These are phyloP conservation scores for Smutsia temminckii DNA, from an alignment of 2,797 vertebrate species.

Conservation along the genomic window DNA sequence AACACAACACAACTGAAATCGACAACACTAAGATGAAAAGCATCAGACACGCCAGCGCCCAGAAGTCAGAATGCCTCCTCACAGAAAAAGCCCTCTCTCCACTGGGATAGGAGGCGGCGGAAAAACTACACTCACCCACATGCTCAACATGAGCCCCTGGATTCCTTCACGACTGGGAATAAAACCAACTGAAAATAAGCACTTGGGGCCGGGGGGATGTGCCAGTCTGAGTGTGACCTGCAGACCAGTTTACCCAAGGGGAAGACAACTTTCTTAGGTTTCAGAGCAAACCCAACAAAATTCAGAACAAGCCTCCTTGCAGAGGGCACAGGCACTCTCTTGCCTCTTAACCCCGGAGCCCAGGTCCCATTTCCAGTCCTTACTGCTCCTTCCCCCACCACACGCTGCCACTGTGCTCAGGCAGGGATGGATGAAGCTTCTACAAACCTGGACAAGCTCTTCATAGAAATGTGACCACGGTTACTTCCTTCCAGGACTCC, in stretches of 20 bases:
- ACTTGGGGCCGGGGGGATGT: not conserved
- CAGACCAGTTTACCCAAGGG: not conserved
- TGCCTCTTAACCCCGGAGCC: not conserved
- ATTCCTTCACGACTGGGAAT: not conserved
- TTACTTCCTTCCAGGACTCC: not conserved
- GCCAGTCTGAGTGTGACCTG: too few species aligned
- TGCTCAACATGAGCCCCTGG: not conserved
- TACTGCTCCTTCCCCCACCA: not conserved
- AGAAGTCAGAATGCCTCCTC: not conserved
- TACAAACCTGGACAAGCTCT: not conserved
- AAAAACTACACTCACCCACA: not conserved
- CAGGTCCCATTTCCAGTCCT: not conserved
- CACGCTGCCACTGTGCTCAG: accelerated
- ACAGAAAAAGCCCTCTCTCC: not conserved
- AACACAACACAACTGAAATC: not conserved
- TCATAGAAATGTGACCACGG: not conserved
- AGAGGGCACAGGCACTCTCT: not conserved
- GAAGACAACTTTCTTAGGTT: not conserved
- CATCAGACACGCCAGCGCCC: not conserved
- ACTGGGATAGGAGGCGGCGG: not conserved
- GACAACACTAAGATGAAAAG: not conserved
- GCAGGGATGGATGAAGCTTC: not conserved
- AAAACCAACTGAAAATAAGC: not conserved
- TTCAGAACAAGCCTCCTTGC: not conserved
- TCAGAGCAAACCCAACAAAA: not conserved